Percentiles rank a stretch among this genome's conserved stretches.
These are phyloP conservation scores for Trissolcus basalis DNA, from an alignment of 1,140 invertebrate species.

Conservation along the genomic window DNA sequence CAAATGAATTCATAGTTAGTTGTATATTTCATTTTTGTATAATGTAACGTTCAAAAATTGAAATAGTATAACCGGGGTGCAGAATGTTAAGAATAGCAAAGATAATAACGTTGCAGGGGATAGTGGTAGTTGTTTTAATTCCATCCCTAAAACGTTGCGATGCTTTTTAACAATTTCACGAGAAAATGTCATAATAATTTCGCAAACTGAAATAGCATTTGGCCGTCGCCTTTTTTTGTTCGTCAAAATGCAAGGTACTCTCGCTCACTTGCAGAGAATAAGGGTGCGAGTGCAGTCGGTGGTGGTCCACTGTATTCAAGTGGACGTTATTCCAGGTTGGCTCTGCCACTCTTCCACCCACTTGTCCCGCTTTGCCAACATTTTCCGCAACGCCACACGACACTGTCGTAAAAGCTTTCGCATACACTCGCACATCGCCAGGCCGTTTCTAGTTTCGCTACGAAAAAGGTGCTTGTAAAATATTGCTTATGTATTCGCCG, in stretches of 20 bases:
- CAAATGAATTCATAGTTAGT: no score
- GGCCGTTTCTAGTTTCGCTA: constrained; percentile 69
- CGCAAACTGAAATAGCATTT: constrained; percentile 47
- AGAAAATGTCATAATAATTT: constrained; percentile 53
- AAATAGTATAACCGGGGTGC: no score
- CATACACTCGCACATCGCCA: constrained; percentile 80
- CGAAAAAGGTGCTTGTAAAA: constrained; percentile 54
- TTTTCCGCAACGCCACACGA: constrained; percentile 81
- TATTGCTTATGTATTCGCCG: constrained; percentile 45
- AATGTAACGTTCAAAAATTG: no score
- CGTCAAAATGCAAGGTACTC: constrained; percentile 52
- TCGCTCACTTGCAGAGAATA: constrained; percentile 79
- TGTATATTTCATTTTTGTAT: no score
- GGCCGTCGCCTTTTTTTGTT: constrained; percentile 36
- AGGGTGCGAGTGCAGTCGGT: constrained; percentile 84
- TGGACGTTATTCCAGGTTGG: constrained; percentile 84
- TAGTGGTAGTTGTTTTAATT: not conserved
- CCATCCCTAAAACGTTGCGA: constrained; percentile 10
- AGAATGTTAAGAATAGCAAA: no score
- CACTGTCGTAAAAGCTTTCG: constrained; percentile 77
- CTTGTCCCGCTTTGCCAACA: constrained; percentile 81
- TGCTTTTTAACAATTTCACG: constrained; percentile 36
- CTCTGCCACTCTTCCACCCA: constrained; percentile 86
- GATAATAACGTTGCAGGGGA: not conserved
- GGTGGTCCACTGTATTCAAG: constrained; percentile 85